Evolutionary conservation across 2,797 vertebrate genomes (phyloP), one percentile per base, ranked within the genome.

Genomic region (Neosilurus hyrtlii): DNA sequence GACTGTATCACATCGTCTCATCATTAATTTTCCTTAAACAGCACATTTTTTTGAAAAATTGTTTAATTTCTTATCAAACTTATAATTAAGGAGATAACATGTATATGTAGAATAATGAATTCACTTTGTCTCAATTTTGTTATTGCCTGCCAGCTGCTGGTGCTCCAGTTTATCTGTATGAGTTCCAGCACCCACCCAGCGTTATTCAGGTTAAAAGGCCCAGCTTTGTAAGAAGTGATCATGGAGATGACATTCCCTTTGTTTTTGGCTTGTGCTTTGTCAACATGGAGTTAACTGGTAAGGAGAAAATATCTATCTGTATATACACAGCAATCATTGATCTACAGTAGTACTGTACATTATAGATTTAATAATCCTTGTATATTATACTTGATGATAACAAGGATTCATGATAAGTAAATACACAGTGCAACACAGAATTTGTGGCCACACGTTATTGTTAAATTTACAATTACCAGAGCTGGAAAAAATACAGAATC

Each of bases 81-180:
- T 30, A 20, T 73, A 18, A 73, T 18, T 61, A n/a, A 61, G 0
- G 7, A 61, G 35, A n/a, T n/a, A 76, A 5, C 7, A 43, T 35
- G 4, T 18, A 16, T 62, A n/a, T 62, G 43, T 4, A 15, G 12
- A 49, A 1, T 51, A 18, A 62, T 62, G 11, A 24, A 24, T 49
- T 43, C 35, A 49, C 22, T 15, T 80, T 51, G 3, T 59, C 16
- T 14, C 30, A 80, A 30, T 51, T 30, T 12, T 62, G 3, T 67
- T 68, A 30, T 52, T 22, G 51, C 7, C 57, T 11, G 67, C 1
- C 74, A 94, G 94, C 93, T 86, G 89, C 92, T 20, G 94, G 94
- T 9, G 83, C 91, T 8, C 90, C 94, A 3, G 93, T 97, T 15
- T 97, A 95, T 87, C 89, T 97, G 74, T 99, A 97, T 4, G 92